Percentiles rank a stretch among this genome's conserved stretches.
Evolutionary conservation across 2,113 vertebrate genomes (phyloP).

Genomic region (Aspidoscelis tigris): DNA sequence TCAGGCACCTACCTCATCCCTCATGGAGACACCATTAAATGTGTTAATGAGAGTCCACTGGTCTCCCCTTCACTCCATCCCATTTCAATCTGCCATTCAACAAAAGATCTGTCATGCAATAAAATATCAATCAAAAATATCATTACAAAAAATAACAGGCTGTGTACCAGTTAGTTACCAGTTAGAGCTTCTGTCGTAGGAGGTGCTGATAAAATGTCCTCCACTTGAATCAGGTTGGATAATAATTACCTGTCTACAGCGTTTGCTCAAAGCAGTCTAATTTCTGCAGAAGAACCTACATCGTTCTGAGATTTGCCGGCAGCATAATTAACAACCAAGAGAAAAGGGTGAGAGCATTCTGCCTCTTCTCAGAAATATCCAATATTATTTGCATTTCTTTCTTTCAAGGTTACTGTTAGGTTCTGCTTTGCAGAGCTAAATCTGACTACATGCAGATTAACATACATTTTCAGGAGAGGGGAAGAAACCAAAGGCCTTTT

Average conservation of each 20-base stretch:
- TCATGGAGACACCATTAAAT: too few species aligned
- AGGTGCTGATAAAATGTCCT: conserved; percentile 40
- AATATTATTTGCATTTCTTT: conserved; percentile 14
- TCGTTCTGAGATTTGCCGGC: conserved; percentile 23
- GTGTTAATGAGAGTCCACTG: too few species aligned
- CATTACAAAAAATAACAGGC: too few species aligned
- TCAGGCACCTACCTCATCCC: too few species aligned
- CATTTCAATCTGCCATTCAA: too few species aligned
- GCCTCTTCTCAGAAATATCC: background rate
- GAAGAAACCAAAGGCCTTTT: background rate
- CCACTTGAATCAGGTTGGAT: conserved; percentile 47
- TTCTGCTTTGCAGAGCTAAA: background rate
- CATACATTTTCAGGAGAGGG: background rate
- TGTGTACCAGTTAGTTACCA: background rate
- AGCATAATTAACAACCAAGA: conserved; percentile 42
- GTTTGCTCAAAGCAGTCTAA: conserved; percentile 40
- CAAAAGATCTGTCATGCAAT: too few species aligned
- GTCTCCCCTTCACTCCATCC: too few species aligned
- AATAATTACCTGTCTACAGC: conserved; percentile 54
- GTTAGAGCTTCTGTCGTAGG: background rate
- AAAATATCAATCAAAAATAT: too few species aligned
- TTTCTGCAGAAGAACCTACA: conserved; percentile 31
- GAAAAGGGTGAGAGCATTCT: conserved; percentile 27
- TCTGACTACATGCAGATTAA: background rate
- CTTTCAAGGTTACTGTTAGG: conserved; percentile 1